phyloP scores from a whole-genome alignment of 1,140 invertebrate species.

The Campoletis sonorensis region DNA sequence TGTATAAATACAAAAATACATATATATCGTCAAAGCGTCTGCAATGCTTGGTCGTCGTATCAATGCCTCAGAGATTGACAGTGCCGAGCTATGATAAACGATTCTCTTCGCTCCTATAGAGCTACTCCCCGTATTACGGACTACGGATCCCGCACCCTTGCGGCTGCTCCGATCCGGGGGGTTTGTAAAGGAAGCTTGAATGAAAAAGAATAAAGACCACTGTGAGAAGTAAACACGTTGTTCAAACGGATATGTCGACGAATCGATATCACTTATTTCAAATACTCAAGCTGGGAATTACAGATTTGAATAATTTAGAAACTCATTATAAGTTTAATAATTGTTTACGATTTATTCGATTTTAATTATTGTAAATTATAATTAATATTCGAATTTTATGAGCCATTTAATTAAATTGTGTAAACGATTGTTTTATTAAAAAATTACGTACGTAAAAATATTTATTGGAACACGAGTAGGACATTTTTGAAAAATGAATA shows the following conservation, averaged over 20 bases:
- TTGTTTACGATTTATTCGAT: too few relatives aligned
- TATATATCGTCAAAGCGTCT: conserved; percentile 61
- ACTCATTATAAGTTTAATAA: too few relatives aligned
- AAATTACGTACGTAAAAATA: too few relatives aligned
- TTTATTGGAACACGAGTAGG: too few relatives aligned
- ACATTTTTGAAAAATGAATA: too few relatives aligned
- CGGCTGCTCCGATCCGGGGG: conserved; percentile 41
- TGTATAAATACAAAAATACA: conserved; percentile 1
- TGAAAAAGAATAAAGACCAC: conserved; percentile 60
- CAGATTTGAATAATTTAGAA: not conserved
- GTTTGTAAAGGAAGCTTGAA: conserved; percentile 40
- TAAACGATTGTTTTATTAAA: too few relatives aligned
- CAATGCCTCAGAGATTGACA: conserved; percentile 74
- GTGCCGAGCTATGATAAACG: conserved; percentile 72
- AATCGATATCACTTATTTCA: conserved; percentile 58
- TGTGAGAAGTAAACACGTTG: conserved; percentile 68
- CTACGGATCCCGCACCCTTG: conserved; percentile 57
- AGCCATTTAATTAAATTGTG: too few relatives aligned
- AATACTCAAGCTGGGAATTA: not conserved
- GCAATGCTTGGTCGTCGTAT: conserved; percentile 68
- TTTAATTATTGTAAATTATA: too few relatives aligned
- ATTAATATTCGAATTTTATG: too few relatives aligned
- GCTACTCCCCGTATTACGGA: conserved; percentile 47
- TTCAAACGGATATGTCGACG: conserved; percentile 60
- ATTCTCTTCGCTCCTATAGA: conserved; percentile 46